These are phyloP conservation scores for Laspeyria flexula DNA, from an alignment of 2,888 invertebrate species.

Conservation along the genomic window DNA sequence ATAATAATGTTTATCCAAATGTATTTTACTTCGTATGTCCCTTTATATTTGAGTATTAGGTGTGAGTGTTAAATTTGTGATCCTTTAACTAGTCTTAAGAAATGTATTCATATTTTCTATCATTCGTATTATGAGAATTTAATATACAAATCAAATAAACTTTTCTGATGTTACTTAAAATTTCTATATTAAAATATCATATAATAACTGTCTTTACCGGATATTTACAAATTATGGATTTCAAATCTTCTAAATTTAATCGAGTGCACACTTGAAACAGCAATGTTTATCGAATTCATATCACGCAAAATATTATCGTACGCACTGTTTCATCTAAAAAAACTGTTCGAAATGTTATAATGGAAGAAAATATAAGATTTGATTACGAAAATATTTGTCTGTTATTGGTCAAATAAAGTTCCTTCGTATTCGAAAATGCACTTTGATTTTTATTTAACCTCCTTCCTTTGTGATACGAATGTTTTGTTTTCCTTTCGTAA, in stretches of 20 bases:
- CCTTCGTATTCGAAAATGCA: constrained; percentile 70
- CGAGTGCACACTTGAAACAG: constrained; percentile 61
- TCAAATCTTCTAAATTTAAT: constrained; percentile 69
- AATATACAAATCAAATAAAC: constrained; percentile 64
- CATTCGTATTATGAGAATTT: constrained; percentile 73
- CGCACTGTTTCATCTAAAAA: constrained; percentile 73
- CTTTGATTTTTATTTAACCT: constrained; percentile 35
- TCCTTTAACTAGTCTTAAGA: constrained; percentile 75
- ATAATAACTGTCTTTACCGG: constrained; percentile 62
- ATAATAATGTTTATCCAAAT: constrained; percentile 38
- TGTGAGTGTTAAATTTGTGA: constrained; percentile 79
- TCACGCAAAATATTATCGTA: constrained; percentile 68
- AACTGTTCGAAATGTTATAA: constrained; percentile 57
- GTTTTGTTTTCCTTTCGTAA: background rate
- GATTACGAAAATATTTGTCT: constrained; percentile 68
- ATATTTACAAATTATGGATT: constrained; percentile 65
- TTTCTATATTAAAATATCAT: constrained; percentile 63
- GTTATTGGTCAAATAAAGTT: constrained; percentile 83
- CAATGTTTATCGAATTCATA: constrained; percentile 66
- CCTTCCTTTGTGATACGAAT: background rate
- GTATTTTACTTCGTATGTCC: constrained; percentile 42
- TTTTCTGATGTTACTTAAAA: constrained; percentile 70
- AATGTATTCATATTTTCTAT: constrained; percentile 84
- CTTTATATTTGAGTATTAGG: constrained; percentile 42
- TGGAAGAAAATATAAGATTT: constrained; percentile 57